These are phyloP conservation scores for Marmota flaviventris DNA, from an alignment of 2,113 vertebrate genomes.

Conservation along the genomic window DNA sequence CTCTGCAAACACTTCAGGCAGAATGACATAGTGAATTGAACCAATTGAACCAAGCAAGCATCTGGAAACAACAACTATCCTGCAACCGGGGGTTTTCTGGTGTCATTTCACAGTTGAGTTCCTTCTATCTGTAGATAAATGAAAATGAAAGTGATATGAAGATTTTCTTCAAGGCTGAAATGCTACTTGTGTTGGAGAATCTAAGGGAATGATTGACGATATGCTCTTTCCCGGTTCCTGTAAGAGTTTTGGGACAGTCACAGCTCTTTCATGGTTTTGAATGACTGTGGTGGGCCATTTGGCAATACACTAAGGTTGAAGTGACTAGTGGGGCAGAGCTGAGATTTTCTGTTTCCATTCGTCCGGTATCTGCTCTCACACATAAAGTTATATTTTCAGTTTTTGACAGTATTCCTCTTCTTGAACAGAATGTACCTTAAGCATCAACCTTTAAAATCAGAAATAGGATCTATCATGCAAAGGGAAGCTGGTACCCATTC, in stretches of 20 bases:
- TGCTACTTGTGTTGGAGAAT: neutral
- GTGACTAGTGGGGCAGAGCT: neutral
- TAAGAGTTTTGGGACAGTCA: neutral
- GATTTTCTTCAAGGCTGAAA: neutral
- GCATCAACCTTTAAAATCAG: neutral
- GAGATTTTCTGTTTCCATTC: neutral
- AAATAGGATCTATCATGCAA: neutral
- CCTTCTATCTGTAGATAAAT: constrained; percentile 9
- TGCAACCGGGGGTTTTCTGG: neutral
- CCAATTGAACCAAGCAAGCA: neutral
- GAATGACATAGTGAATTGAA: neutral
- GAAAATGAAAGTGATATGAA: constrained; percentile 34
- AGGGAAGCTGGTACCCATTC: neutral
- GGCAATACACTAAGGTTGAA: neutral
- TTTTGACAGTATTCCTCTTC: neutral
- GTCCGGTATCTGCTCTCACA: neutral
- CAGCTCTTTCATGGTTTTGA: neutral
- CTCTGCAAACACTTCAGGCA: neutral
- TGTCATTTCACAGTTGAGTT: neutral
- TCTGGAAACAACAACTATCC: neutral
- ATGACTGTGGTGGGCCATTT: neutral
- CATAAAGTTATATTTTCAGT: neutral
- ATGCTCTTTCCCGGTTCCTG: neutral
- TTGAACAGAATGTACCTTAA: neutral
- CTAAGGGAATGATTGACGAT: neutral